Base-by-base conservation (phyloP, 1,140 invertebrate genomes). In the Trypoxylus dichotomus region DNA sequence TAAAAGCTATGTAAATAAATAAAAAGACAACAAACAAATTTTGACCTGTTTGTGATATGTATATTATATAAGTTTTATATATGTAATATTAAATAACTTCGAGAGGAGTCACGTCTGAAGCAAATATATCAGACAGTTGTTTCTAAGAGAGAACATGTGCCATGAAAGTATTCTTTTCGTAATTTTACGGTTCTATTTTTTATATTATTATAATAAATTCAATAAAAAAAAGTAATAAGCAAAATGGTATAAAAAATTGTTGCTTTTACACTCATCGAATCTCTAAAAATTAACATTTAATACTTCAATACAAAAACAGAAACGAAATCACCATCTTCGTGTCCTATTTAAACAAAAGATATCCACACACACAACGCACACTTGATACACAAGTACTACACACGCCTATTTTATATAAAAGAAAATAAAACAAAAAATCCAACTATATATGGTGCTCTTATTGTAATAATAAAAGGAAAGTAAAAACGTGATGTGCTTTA, bases 1-100 rank as follows among this genome's bases (percentile, higher is more conserved):
- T 42, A 74, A 42, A 42, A 42, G 24, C 24, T 19, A 47, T 54
- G n/a, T 42, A 19, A 43, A 63, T 13, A 76, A 76, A 37, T 32
- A 13, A 68, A 77, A 47, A 77, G 72, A 74, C 76, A 37, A 37
- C 32, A 77, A 77, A 75, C 74, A 75, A 75, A 75, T 74, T 75
- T 47, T 47, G 41, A 42, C 24, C 24, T 42, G 43, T 54, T 75
- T 75, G 74, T 75, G 74, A 75, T 75, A 74, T 74, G 10, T 47
- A 42, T 43, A 21, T 43, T 37, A 37, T 47, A 54, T 47, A 75
- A 75, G 74, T 19, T 75, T 21, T 74, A 41, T 54, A 47, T 15
- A 37, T 37, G 32, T 37, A 37, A 37, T 37, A 37, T 37, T 37
- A 37, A 37, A 71, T 27, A 71, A 71, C 47, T 58, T 68, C 60